Conservation (phyloP, 1,140 invertebrate genomes). For the Aphidius ervi region DNA sequence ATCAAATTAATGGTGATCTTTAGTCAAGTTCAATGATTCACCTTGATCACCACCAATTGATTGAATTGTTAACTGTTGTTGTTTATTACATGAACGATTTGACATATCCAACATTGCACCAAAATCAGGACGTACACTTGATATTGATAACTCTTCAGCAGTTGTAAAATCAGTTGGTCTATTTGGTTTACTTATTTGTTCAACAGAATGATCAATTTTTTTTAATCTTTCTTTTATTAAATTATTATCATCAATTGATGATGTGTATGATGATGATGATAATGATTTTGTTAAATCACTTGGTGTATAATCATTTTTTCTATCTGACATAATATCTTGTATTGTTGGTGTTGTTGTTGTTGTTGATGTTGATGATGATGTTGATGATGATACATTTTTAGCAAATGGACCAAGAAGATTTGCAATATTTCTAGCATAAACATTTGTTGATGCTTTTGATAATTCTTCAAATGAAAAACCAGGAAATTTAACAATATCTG, state of each 20-base stretch:
- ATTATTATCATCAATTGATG: too few species aligned
- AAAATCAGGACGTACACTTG: constrained; percentile 39
- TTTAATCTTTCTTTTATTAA: constrained; percentile 18
- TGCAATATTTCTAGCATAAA: constrained; percentile 48
- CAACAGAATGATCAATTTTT: constrained; percentile 18
- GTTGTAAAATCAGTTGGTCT: constrained; percentile 35
- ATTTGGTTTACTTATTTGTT: constrained; percentile 27
- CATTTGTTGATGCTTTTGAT: constrained; percentile 43
- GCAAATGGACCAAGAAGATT: constrained; percentile 46
- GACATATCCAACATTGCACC: constrained; percentile 45
- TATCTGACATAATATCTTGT: constrained; percentile 20
- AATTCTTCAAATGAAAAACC: constrained; percentile 47
- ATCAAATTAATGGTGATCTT: neutral
- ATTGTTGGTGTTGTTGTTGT: neutral
- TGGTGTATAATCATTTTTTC: constrained; percentile 11
- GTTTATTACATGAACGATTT: constrained; percentile 37
- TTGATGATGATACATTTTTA: constrained; percentile 28
- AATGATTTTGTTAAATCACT: constrained; percentile 9
- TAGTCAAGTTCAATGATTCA: constrained; percentile 40
- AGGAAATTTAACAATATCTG: constrained; percentile 45
- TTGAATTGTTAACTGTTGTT: constrained; percentile 13
- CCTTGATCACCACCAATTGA: constrained; percentile 10
- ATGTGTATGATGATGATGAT: too few species aligned
- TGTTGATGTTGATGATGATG: neutral
- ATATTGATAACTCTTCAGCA: constrained; percentile 42